Percentiles rank a stretch among this genome's conserved stretches.
Conservation (phyloP, 2,113 vertebrate genomes). For the Clarias magur region DNA sequence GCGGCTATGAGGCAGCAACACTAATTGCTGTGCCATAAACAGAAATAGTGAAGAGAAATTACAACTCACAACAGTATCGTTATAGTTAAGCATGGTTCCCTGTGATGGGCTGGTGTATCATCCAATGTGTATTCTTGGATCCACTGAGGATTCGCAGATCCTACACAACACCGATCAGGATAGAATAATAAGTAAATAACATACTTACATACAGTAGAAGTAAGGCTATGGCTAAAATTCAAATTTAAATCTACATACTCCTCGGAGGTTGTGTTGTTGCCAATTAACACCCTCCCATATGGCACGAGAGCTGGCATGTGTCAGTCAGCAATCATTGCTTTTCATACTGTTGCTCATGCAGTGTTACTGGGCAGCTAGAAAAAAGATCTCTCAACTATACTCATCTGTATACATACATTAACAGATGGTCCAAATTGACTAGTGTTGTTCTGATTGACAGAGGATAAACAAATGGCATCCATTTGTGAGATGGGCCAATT, state of each 20-base stretch:
- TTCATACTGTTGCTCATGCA: background rate
- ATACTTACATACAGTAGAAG: too few species aligned
- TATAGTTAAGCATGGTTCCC: background rate
- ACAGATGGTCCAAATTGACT: constrained; percentile 16
- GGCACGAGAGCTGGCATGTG: background rate
- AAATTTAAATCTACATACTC: background rate
- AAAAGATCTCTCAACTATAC: background rate
- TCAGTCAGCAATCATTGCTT: constrained; percentile 1
- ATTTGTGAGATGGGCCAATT: constrained; percentile 16
- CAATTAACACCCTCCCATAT: background rate
- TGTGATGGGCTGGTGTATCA: background rate
- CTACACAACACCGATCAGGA: background rate
- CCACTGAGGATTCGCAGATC: background rate
- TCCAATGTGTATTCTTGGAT: background rate
- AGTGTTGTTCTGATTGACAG: constrained; percentile 16
- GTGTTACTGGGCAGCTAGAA: background rate
- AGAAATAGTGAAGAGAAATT: background rate
- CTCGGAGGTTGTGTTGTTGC: background rate
- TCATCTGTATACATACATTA: constrained; percentile 3
- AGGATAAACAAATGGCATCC: background rate
- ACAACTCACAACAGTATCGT: background rate
- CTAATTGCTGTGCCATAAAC: background rate
- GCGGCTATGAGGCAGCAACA: background rate
- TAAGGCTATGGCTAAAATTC: background rate
- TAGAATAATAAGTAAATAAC: background rate